Percentiles rank a stretch among this genome's conserved stretches.
These are phyloP conservation scores for Microcebus jonahi DNA, from an alignment of 2,113 vertebrate genomes.

Conservation along the genomic window DNA sequence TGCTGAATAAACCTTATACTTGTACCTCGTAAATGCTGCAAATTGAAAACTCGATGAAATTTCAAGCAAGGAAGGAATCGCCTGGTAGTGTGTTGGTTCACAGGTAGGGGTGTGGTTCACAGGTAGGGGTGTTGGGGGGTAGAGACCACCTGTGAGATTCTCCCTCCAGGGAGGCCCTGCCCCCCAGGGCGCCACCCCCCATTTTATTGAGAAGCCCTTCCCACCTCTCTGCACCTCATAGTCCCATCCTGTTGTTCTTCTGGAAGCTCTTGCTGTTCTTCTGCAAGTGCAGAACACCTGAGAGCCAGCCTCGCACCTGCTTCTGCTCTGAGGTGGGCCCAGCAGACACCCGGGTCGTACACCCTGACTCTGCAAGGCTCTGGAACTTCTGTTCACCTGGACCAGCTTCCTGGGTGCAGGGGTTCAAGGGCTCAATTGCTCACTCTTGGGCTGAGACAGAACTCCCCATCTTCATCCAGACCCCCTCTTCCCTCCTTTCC, in stretches of 20 bases:
- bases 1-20: neutral
- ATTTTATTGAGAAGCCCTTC: no score
- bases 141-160: neutral
- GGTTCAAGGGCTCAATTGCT: rapidly evolving
- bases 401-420: rapidly evolving
- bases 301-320: rapidly evolving
- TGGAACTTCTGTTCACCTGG: rapidly evolving
- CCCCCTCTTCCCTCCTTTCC: rapidly evolving
- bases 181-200: neutral
- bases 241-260: neutral
- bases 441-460: neutral
- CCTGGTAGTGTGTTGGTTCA: rapidly evolving
- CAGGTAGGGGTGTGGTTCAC: neutral
- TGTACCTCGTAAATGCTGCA: neutral
- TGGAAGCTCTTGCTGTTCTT: no score
- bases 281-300: neutral
- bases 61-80: neutral
- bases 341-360: rapidly evolving
- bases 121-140: neutral
- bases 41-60: neutral
- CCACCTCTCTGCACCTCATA: rapidly evolving
- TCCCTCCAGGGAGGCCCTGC: no score
- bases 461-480: neutral
- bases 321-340: neutral
- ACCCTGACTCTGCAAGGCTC: rapidly evolving